Conservation (phyloP, 2,113 vertebrate genomes). For the Piprites chloris region DNA sequence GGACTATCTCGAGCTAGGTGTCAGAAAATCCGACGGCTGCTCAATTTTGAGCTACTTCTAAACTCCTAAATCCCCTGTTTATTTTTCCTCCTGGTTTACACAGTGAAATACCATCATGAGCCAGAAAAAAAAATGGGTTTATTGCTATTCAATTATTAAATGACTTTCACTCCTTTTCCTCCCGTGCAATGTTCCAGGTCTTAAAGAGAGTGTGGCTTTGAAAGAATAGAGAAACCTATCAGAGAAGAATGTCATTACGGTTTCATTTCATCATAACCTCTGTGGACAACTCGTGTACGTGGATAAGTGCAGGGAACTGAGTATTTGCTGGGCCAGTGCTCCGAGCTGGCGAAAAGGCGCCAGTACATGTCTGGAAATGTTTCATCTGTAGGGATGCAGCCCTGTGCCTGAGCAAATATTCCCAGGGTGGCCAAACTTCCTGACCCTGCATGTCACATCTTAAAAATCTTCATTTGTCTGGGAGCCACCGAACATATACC, state of each 20-base stretch:
- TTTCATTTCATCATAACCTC: not conserved
- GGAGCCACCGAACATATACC: not conserved
- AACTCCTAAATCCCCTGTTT: slow-evolving; percentile 64
- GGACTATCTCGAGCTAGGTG: slow-evolving; percentile 50
- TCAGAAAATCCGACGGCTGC: slow-evolving; percentile 56
- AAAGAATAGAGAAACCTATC: not conserved
- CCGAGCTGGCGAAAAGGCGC: not conserved
- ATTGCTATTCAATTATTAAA: slow-evolving; percentile 73
- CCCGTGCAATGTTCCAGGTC: slow-evolving; percentile 13
- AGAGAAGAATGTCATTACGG: not conserved
- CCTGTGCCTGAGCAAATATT: not conserved
- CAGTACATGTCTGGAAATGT: not conserved
- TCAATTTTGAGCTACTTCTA: slow-evolving; percentile 66
- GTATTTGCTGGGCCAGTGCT: not conserved
- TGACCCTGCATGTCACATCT: not conserved
- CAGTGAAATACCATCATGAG: slow-evolving; percentile 60
- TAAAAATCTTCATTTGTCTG: not conserved
- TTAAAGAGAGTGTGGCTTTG: not conserved
- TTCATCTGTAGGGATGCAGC: not conserved
- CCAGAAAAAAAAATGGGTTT: slow-evolving; percentile 70
- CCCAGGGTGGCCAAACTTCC: not conserved
- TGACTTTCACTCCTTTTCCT: slow-evolving; percentile 15
- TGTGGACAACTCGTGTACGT: not conserved
- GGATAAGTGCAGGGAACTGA: not conserved
- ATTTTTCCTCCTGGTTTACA: slow-evolving; percentile 68